Conservation (phyloP, 2,797 vertebrate genomes). For the Odontamblyopus lacepedii region DNA sequence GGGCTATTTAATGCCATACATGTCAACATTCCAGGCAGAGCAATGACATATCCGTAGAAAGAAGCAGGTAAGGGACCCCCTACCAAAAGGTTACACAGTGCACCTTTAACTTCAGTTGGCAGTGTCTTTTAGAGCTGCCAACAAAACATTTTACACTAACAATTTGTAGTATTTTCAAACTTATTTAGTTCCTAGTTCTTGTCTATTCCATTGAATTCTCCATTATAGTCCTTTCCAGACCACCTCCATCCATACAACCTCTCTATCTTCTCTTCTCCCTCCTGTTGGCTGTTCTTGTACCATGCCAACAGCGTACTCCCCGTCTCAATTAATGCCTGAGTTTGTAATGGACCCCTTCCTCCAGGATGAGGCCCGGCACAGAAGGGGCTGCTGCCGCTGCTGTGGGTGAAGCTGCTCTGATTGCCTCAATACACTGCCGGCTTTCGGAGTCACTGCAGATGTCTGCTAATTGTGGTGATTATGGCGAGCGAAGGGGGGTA, state of each 20-base stretch:
- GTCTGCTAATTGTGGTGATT: conserved; percentile 84
- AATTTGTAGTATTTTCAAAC: neutral
- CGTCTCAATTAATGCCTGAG: conserved; percentile 76
- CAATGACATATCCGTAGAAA: too few species aligned
- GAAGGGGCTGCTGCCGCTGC: conserved; percentile 70
- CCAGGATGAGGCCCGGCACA: conserved; percentile 73
- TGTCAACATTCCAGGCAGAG: too few species aligned
- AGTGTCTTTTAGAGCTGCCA: neutral
- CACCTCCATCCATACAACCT: neutral
- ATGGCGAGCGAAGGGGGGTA: conserved; percentile 77
- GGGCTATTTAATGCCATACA: too few species aligned
- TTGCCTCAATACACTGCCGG: conserved; percentile 74
- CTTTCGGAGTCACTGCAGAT: conserved; percentile 79
- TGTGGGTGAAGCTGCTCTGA: conserved; percentile 72
- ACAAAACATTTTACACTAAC: neutral
- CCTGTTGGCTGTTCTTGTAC: conserved; percentile 57
- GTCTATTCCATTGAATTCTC: conserved; percentile 37
- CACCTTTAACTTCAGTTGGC: neutral
- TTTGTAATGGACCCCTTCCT: conserved; percentile 78
- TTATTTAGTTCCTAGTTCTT: conserved; percentile 14
- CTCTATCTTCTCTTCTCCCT: conserved; percentile 45
- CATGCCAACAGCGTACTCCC: conserved; percentile 66
- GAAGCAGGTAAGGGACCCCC: too few species aligned
- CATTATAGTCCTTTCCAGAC: conserved; percentile 27
- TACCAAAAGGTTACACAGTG: too few species aligned